Conservation (phyloP, 2,888 invertebrate species). For the Dendrolimus houi region DNA sequence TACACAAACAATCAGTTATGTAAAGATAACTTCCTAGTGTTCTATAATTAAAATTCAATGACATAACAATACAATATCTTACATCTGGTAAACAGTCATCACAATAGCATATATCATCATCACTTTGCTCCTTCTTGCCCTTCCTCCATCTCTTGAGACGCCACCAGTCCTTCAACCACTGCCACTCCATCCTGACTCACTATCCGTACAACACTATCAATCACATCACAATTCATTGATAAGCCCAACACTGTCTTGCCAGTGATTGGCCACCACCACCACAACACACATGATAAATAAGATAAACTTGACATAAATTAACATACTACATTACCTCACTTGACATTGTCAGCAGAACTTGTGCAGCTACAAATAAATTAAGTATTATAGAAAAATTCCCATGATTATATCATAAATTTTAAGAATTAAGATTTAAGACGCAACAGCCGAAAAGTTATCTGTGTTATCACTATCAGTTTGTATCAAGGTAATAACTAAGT, state of each 20-base stretch:
- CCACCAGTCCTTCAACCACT: constrained; percentile 90
- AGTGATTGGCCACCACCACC: constrained; percentile 44
- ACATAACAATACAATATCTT: constrained; percentile 26
- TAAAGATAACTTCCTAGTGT: constrained; percentile 1
- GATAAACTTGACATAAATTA: constrained; percentile 68
- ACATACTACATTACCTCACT: constrained; percentile 59
- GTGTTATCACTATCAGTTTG: background rate
- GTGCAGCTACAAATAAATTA: constrained; percentile 42
- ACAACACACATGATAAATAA: constrained; percentile 49
- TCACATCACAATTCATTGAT: constrained; percentile 35
- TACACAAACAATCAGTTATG: background rate
- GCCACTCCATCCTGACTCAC: constrained; percentile 81
- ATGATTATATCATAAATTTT: background rate
- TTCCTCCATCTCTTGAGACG: constrained; percentile 82
- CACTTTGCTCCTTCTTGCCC: constrained; percentile 68
- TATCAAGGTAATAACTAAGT: background rate
- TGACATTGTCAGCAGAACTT: constrained; percentile 53
- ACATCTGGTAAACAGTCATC: constrained; percentile 82
- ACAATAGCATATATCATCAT: constrained; percentile 85
- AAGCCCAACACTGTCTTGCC: constrained; percentile 37
- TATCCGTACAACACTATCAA: constrained; percentile 40
- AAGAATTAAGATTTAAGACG: background rate
- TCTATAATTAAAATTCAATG: background rate
- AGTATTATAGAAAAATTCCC: constrained; percentile 1
- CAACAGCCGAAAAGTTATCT: background rate